A percentile compares a stretch with the other conserved stretches of the same genome.
Evolutionary conservation across 2,888 invertebrate genomes (phyloP).

Genomic region (Spicauda simplicius): DNA sequence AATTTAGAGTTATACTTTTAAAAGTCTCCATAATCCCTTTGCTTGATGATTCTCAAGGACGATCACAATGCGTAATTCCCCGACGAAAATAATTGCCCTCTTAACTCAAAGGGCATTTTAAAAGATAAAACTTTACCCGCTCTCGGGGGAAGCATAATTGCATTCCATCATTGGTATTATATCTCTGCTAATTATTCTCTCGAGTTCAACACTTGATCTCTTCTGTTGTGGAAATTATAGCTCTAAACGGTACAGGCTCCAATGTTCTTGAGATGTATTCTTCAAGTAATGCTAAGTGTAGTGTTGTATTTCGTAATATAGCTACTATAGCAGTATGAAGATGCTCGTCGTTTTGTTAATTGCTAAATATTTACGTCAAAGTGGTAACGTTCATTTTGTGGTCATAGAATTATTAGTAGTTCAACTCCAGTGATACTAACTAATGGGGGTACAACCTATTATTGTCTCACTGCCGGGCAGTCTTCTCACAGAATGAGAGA

Average conservation of each 20-base stretch:
- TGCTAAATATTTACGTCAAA: too few relatives aligned
- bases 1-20: too few relatives aligned
- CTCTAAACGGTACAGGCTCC: constrained; percentile 4
- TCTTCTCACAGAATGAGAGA: too few relatives aligned
- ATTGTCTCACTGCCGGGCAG: too few relatives aligned
- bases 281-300: background rate
- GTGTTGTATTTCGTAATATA: too few relatives aligned
- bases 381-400: too few relatives aligned
- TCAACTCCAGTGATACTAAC: too few relatives aligned
- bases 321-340: too few relatives aligned
- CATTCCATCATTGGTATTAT: constrained; percentile 39
- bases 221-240: constrained; percentile 16
- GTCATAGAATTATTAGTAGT: too few relatives aligned
- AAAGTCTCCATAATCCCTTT: background rate
- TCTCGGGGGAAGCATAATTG: constrained; percentile 37
- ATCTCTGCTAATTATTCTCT: constrained; percentile 65
- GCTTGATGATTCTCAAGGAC: background rate
- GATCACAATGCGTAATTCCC: constrained; percentile 12
- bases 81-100: constrained; percentile 32
- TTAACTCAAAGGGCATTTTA: constrained; percentile 34
- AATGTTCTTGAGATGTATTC: background rate
- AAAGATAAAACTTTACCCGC: constrained; percentile 36
- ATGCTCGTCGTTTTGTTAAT: too few relatives aligned
- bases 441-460: too few relatives aligned
- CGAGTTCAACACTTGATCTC: constrained; percentile 63